Evolutionary conservation across 2,888 invertebrate genomes (phyloP).

Genomic region (Eristalinus aeneus): DNA sequence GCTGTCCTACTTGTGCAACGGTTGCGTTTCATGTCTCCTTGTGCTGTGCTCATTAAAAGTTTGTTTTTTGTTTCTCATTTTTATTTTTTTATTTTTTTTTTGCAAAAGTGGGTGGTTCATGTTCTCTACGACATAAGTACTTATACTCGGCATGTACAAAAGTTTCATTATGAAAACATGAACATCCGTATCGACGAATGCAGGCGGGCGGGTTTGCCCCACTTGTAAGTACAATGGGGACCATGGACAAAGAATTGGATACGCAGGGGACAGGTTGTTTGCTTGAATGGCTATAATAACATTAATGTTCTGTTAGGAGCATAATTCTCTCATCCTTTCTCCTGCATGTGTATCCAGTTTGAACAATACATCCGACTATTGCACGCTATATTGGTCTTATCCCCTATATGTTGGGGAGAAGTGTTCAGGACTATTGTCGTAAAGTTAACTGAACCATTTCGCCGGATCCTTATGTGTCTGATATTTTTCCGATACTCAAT

Average conservation of each 20-base stretch:
- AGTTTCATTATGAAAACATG: conserved; percentile 56
- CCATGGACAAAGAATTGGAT: conserved; percentile 16
- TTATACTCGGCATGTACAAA: conserved; percentile 34
- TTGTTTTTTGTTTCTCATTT: conserved; percentile 9
- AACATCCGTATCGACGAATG: conserved; percentile 58
- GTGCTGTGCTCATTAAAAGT: conserved; percentile 66
- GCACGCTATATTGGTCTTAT: neutral
- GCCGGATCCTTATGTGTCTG: neutral
- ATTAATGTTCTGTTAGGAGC: neutral
- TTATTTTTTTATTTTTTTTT: neutral
- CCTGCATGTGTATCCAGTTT: neutral
- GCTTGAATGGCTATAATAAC: conserved; percentile 26
- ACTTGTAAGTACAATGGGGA: conserved; percentile 48
- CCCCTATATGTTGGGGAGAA: neutral
- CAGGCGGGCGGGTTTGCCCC: conserved; percentile 30
- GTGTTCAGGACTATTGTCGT: neutral
- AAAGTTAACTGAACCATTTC: neutral
- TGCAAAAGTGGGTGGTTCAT: conserved; percentile 35
- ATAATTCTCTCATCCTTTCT: neutral
- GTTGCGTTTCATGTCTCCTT: conserved; percentile 46
- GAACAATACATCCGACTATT: neutral
- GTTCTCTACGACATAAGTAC: conserved; percentile 33
- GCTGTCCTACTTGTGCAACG: conserved; percentile 44
- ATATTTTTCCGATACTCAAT: neutral
- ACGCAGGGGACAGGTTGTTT: conserved; percentile 11